Percentiles rank a stretch among this genome's conserved stretches.
Conservation (phyloP, 1,140 invertebrate species). For the Neodiprion virginianus region DNA sequence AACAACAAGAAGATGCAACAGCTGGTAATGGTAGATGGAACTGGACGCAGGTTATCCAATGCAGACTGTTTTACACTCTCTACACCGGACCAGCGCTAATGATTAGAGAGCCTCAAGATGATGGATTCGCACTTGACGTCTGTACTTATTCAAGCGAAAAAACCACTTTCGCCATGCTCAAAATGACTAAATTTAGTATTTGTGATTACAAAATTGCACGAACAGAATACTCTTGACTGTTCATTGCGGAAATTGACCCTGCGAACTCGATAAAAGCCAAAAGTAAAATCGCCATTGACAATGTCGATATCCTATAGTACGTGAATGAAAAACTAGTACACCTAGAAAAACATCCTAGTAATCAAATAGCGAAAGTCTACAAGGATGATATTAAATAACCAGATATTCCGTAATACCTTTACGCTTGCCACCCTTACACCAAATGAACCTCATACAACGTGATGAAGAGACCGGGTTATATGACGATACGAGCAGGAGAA, state of each 20-base stretch:
- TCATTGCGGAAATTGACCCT: conserved; percentile 17
- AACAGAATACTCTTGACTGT: conserved; percentile 26
- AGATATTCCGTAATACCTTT: conserved; percentile 8
- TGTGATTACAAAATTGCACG: conserved; percentile 16
- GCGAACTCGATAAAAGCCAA: neutral
- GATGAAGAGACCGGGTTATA: too few relatives aligned
- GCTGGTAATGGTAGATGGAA: too few relatives aligned
- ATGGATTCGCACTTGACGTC: conserved; percentile 22
- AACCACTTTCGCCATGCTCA: conserved; percentile 12
- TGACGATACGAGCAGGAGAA: too few relatives aligned
- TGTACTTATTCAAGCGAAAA: too few relatives aligned
- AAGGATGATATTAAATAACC: conserved; percentile 16
- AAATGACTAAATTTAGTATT: neutral
- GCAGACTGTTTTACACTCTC: neutral
- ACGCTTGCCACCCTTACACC: too few relatives aligned
- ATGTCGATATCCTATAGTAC: conserved; percentile 33
- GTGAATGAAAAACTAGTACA: conserved; percentile 31
- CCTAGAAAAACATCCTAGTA: conserved; percentile 21
- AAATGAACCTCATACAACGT: too few relatives aligned
- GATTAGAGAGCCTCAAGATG: conserved; percentile 9
- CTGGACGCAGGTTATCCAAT: too few relatives aligned
- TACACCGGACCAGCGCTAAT: conserved; percentile 19
- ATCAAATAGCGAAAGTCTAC: conserved; percentile 20
- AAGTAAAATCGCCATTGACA: neutral
- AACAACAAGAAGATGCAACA: too few relatives aligned